A percentile compares a stretch with the other conserved stretches of the same genome.
Evolutionary conservation across 2,797 vertebrate genomes (phyloP).

Genomic region (Lithobates sylvaticus): DNA sequence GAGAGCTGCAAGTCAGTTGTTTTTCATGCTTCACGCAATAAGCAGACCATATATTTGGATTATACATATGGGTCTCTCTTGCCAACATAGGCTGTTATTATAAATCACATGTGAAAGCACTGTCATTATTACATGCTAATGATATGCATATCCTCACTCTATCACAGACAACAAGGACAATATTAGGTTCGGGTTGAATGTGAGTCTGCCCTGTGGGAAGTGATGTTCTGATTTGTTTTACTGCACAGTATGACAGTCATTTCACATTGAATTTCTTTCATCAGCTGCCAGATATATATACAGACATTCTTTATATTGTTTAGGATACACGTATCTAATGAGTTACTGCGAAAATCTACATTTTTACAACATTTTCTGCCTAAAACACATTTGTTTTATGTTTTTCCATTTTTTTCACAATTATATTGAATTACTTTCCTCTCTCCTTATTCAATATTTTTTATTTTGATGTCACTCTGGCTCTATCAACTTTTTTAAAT

Average conservation of each 20-base stretch:
- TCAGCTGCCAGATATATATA: neutral
- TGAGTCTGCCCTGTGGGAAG: conserved; percentile 29
- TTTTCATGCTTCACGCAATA: conserved; percentile 55
- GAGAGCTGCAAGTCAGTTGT: conserved; percentile 90
- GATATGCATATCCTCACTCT: conserved; percentile 63
- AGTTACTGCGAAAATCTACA: neutral
- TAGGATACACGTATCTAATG: neutral
- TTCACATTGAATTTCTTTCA: conserved; percentile 15
- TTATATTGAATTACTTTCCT: neutral
- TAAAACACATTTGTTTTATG: neutral
- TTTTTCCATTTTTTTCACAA: neutral
- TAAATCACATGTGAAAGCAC: conserved; percentile 65
- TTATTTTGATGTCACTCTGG: neutral
- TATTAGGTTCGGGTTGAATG: conserved; percentile 31
- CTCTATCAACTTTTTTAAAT: too few relatives aligned
- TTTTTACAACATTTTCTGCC: neutral
- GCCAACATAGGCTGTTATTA: conserved; percentile 63
- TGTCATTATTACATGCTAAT: conserved; percentile 64
- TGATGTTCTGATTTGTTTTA: conserved; percentile 22
- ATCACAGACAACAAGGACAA: conserved; percentile 44
- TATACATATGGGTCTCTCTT: conserved; percentile 54
- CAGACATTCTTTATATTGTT: neutral
- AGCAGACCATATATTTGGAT: conserved; percentile 45
- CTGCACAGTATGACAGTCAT: conserved; percentile 33
- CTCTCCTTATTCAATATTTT: neutral